Conservation (phyloP, 2,113 vertebrate genomes). For the Panurus biarmicus region DNA sequence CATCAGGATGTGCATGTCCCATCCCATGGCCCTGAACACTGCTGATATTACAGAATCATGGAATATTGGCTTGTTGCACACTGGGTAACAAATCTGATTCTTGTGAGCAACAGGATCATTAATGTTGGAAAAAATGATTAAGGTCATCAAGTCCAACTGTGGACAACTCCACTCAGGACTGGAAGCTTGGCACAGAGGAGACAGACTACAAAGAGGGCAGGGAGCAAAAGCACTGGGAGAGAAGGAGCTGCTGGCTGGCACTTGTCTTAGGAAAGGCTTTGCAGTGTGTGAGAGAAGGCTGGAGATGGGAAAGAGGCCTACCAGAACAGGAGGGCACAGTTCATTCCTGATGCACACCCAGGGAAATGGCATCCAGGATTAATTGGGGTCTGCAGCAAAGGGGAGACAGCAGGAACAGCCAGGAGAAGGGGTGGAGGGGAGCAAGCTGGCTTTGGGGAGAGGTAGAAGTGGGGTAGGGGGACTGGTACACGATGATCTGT, state of each 20-base stretch:
- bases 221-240: neutral
- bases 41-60: neutral
- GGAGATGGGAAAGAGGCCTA: neutral
- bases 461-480: too few relatives aligned
- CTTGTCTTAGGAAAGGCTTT: neutral
- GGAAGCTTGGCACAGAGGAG: neutral
- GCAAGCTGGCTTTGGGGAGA: neutral
- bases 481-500: neutral
- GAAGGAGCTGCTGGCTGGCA: neutral
- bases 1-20: neutral
- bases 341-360: neutral
- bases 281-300: neutral
- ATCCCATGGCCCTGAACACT: rapidly evolving
- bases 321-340: neutral
- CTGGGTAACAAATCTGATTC: neutral
- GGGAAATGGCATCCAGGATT: neutral
- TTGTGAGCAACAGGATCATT: neutral
- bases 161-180: neutral
- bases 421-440: neutral
- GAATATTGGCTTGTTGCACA: neutral
- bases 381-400: neutral
- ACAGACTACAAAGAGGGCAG: neutral
- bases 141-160: neutral
- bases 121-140: neutral
- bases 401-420: neutral